Evolutionary conservation across 2,113 vertebrate genomes (phyloP), one percentile per base, ranked within the genome.

Genomic region (Carassius auratus): DNA sequence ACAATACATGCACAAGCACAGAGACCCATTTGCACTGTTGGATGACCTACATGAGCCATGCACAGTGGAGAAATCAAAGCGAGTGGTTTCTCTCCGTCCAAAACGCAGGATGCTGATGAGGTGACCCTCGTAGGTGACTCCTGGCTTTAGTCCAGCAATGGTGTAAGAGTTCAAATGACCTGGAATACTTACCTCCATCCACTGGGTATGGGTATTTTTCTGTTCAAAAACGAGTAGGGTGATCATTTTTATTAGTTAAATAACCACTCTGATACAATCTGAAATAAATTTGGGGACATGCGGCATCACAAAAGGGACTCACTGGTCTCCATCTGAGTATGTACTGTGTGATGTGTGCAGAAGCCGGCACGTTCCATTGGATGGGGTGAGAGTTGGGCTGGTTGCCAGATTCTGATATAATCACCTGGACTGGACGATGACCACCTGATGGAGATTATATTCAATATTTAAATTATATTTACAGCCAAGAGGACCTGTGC

Each of bases 371-470:
- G 0, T 95, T 97, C 98, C 98, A 99, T 86, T 99, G 97, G 87
- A 99, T 97, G 9, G 98, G 98, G 90, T 98, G 97, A 1, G 97
- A 97, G 90, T 98, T 95, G 36, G 98, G 96, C 23, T 98, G 97
- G 42, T 45, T 45, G 13, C 95, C 92, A 23, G 94, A 94, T 91
- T 99, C 98, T 12, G 97, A 96, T 84, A 99, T 97, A 89, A 99
- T 95, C 61, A 99, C 97, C 87, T 99, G 97, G 23, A 99, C 96
- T 33, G 97, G 97, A 7, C 96, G 96, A 30, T 89, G 9, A 50
- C 96, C 93, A 74, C 96, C 98, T 95, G 86, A 57, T 3, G 68
- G 14, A 83, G 6, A 52, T 13, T 1, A 68, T 64, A 62, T 64
- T 80, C 9, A 10, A 19, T 10, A 81, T 33, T 50, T 13, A 69